Base-by-base conservation (phyloP, 2,113 vertebrate genomes). In the Brienomyrus longianalis region DNA sequence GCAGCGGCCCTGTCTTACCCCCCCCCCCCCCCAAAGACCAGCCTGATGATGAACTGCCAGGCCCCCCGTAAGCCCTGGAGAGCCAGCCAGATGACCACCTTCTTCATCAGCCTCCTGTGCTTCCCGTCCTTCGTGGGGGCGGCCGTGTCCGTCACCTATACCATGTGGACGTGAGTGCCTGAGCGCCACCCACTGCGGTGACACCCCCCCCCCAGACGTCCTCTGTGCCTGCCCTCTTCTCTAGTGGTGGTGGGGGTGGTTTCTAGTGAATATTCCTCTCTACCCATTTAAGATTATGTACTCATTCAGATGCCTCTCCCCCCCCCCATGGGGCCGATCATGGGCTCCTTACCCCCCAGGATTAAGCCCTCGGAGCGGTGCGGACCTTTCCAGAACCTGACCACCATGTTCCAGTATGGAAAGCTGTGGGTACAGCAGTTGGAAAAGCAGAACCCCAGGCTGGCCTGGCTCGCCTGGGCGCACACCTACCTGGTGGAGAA, bases 1-100 rank as follows among this genome's bases (percentile, higher is more conserved):
- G 21, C 88, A 27, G 35, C 23, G 23, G 23, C 52, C 54, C 27
- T 3, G 2, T 45, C 56, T 45, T 47, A 31, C 66, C 7, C 43
- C 21, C 11, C 45, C 83, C 19, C 86, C 56, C 15, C 17, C 15
- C 52, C 52, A 7, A 5, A 99, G 98, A 94, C 95, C 54, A 99
- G 98, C 90, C 94, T 99, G 93, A 95, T 98, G 97, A 95, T 92
- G 93, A 99, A 99, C 95, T 99, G 98, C 92, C 98, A 97, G 94
- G 95, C 96, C 0, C 97, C 98, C 11, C 95, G 97, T 88, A 96
- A 96, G 91, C 97, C 97, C 0, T 99, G 98, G 97, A 95, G 96
- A 74, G 97, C 97, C 0, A 98, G 96, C 8, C 97, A 94, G 91
- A 99, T 99, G 98, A 97, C 93, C 92, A 98, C 97, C 0, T 17